Base-by-base conservation (phyloP, 2,113 vertebrate species). In the Agapornis roseicollis region DNA sequence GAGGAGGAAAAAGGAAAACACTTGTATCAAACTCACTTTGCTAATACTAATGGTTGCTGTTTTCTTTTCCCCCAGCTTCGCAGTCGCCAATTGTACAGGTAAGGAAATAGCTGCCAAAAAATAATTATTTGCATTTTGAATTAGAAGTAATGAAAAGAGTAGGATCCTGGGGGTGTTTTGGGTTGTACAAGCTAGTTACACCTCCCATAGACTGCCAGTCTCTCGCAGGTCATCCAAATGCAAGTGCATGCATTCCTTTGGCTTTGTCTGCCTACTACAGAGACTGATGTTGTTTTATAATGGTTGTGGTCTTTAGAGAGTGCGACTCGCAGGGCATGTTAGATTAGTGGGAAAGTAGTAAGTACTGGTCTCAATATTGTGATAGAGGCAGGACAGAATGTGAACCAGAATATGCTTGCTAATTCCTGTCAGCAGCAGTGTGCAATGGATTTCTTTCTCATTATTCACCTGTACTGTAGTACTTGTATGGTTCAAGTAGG, bases 11-110 rank as follows among this genome's bases (percentile, higher is more conserved):
- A 85, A 15, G 10, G 63, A 56, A 41, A 64, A 37, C 19, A 24
- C 17, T 72, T 44, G 15, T 8, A 37, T 65, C 20, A 47, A 24
- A 33, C 19, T 56, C 65, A 50, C 18, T 63, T 25, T 23, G 25
- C 69, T 71, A 35, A 77, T n/a, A 49, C 4, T 61, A 39, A 46
- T 31, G 3, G 72, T 17, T 85, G 16, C 71, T 37, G 3, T 33
- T 70, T 68, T 93, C 80, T 87, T 9, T 9, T 3, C 1, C 6
- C 24, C 33, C 95, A 99, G 99, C 98, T 99, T 24, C 97, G 89
- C 24, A 98, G 98, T 65, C 98, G 98, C 60, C 99, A 99, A 60
- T 97, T 98, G 61, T 99, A 99, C 98, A 99, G 99, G 99, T 99
- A 97, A 97, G 98, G 61, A 49, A 82, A 82, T 60, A n/a, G 42